A percentile compares a stretch with the other conserved stretches of the same genome.
These are phyloP conservation scores for Gambusia affinis DNA, from an alignment of 2,113 vertebrate species.

Conservation along the genomic window DNA sequence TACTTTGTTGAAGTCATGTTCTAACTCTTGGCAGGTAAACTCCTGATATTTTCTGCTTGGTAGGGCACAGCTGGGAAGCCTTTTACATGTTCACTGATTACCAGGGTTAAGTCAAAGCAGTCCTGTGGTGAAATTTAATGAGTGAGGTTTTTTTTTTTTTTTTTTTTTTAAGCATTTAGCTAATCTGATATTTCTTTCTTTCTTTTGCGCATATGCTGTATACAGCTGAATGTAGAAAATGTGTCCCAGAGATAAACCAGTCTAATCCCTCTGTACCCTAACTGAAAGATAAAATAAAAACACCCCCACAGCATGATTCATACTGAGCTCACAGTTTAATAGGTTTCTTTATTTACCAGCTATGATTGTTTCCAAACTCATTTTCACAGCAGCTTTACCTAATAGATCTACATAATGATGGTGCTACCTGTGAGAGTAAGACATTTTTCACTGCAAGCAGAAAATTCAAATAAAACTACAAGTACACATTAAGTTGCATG, in stretches of 20 bases:
- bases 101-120: constrained; percentile 47
- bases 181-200: constrained; percentile 21
- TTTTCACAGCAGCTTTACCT: not conserved
- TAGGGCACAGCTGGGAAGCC: constrained; percentile 67
- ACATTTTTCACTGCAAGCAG: constrained; percentile 9
- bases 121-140: constrained; percentile 41
- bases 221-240: constrained; percentile 7
- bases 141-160: constrained; percentile 20
- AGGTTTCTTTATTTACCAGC: not conserved
- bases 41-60: constrained; percentile 51
- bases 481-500: constrained; percentile 15
- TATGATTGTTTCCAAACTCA: not conserved
- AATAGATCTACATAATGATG: not conserved
- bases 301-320: constrained; percentile 16
- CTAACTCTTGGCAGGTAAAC: constrained; percentile 59
- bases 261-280: constrained; percentile 37
- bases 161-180: constrained; percentile 13
- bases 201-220: not conserved
- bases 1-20: constrained; percentile 33
- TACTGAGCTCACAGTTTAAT: not conserved
- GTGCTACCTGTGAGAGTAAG: not conserved
- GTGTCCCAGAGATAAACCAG: constrained; percentile 12
- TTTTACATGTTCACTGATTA: constrained; percentile 35
- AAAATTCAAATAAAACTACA: not conserved
- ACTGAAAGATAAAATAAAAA: constrained; percentile 36